Evolutionary conservation across 2,113 vertebrate genomes (phyloP).

Genomic region (Drymodes brunneopygia): DNA sequence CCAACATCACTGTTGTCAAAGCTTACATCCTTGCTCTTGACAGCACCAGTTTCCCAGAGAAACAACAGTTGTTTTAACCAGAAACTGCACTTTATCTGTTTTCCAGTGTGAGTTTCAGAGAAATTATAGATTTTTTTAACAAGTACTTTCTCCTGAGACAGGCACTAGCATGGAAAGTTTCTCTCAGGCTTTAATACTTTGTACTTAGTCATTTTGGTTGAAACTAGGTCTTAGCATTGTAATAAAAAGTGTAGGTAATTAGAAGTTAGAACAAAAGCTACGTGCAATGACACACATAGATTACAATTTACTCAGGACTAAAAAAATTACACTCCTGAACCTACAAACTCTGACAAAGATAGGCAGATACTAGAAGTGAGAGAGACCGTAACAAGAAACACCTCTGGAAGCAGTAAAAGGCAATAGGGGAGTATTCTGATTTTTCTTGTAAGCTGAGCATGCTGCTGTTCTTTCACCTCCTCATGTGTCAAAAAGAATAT

Average conservation of each 20-base stretch:
- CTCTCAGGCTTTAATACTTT: neutral
- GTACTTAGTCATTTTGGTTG: neutral
- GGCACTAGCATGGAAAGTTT: neutral
- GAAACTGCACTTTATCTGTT: neutral
- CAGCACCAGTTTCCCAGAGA: neutral
- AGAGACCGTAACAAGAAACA: neutral
- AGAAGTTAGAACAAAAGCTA: neutral
- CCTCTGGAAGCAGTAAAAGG: neutral
- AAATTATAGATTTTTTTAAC: accelerated
- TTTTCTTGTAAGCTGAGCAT: neutral
- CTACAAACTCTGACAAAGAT: neutral
- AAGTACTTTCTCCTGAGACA: neutral
- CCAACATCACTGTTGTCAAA: neutral
- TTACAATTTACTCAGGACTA: neutral
- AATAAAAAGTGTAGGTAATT: neutral
- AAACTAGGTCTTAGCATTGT: neutral
- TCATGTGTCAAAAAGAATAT: neutral
- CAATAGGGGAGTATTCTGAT: neutral
- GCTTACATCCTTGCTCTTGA: neutral
- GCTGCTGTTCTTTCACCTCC: neutral
- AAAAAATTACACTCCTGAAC: neutral
- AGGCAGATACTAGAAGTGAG: neutral
- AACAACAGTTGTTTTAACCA: neutral
- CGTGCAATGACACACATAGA: neutral
- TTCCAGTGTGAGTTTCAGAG: neutral